Evolutionary conservation across 53 echinoderm and acorn worm species (phyloP), one percentile per base, ranked within the genome.

Genomic region (Holothuria leucospilota): DNA sequence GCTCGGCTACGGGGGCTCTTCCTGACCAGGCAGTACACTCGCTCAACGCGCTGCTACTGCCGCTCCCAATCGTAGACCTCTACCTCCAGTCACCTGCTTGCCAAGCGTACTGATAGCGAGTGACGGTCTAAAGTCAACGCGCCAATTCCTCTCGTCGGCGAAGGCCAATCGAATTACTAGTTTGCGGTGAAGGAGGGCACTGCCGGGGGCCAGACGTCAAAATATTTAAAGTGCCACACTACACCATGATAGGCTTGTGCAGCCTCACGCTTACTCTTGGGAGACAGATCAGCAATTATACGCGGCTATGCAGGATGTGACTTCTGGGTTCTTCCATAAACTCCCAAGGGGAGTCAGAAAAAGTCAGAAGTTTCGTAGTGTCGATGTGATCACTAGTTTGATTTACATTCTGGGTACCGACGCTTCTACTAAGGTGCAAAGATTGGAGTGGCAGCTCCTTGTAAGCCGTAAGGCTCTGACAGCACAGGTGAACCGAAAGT

Each of bases 271-370:
- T 75, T 27, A 75, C 75, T 75, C 75, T 24, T 27, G 51, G 75
- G 75, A 75, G 75, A 75, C 75, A 75, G 75, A 49, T 75, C 75
- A 75, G 75, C 75, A 75, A 75, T 75, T 51, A 75, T 75, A 75
- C 46, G 20, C 51, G n/a, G 27, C 75, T 49, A 21, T 75, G 75
- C 75, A 51, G 51, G 49, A 75, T 49, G 24, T 75, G 11, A 75
- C 46, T 49, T 49, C 49, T 51, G 75, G 75, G 52, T 75, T 75
- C n/a, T 75, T 49, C 75, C 75, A 75, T 75, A 49, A 42, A 24
- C 39, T 49, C 51, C 53, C 75, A 25, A 75, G 75, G 75, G 75
- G 75, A n/a, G 26, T 23, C 25, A 24, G 11, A 75, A 49, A 75
- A 14, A 75, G 24, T 68, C 68, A 68, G 26, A 68, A 29, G 28